phyloP scores from a whole-genome alignment of 1,140 invertebrate species.

The Cydia pomonella region DNA sequence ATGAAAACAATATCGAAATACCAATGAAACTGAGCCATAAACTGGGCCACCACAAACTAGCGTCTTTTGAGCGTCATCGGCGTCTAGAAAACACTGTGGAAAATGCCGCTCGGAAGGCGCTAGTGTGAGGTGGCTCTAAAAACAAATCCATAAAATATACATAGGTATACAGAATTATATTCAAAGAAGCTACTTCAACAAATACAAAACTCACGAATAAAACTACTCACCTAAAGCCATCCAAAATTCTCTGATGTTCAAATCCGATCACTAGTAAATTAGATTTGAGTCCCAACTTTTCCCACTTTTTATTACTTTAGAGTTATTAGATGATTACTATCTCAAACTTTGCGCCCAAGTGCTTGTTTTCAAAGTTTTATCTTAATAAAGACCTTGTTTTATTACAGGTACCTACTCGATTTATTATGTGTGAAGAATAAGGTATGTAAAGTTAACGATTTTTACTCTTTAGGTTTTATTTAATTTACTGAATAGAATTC shows the following conservation, averaged over 20 bases:
- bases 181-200: too few species aligned
- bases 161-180: too few species aligned
- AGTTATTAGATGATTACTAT: slow-evolving; percentile 20
- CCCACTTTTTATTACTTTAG: slow-evolving; percentile 23
- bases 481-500: too few species aligned
- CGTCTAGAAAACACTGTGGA: too few species aligned
- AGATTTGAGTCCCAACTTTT: slow-evolving; percentile 4
- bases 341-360: not conserved
- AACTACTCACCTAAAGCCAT: not conserved
- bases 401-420: slow-evolving; percentile 5
- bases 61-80: too few species aligned
- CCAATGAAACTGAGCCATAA: too few species aligned
- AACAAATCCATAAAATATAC: too few species aligned
- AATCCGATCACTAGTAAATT: slow-evolving; percentile 9
- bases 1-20: too few species aligned
- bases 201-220: too few species aligned
- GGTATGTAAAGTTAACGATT: not conserved
- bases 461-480: not conserved
- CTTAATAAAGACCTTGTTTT: slow-evolving; percentile 4
- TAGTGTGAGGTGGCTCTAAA: too few species aligned
- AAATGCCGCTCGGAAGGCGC: too few species aligned
- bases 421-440: not conserved
- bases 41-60: too few species aligned
- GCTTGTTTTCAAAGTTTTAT: not conserved
- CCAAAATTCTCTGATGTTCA: not conserved